Evolutionary conservation across 2,797 vertebrate genomes (phyloP).

Genomic region (Ammospiza maritima): DNA sequence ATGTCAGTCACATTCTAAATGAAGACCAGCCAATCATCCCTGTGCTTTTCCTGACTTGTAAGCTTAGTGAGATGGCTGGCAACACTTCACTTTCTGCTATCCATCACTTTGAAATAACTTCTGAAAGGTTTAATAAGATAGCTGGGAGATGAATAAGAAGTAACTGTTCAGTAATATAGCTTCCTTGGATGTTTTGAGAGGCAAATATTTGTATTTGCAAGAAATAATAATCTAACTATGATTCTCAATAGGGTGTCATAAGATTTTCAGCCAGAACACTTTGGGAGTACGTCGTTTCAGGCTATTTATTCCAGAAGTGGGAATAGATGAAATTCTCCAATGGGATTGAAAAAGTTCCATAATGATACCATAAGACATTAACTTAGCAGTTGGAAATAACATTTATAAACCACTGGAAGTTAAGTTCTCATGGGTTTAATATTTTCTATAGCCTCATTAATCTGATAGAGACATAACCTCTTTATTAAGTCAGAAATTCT

Average conservation of each 20-base stretch:
- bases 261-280: conserved; percentile 69
- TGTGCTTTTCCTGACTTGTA: not conserved
- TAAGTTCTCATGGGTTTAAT: conserved; percentile 70
- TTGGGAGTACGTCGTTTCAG: conserved; percentile 73
- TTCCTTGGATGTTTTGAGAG: conserved; percentile 51
- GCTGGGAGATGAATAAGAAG: conserved; percentile 51
- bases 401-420: conserved; percentile 69
- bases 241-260: conserved; percentile 75
- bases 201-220: conserved; percentile 71
- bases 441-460: conserved; percentile 69
- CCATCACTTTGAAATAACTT: conserved; percentile 31
- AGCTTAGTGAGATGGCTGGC: not conserved
- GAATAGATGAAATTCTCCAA: conserved; percentile 73
- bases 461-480: conserved; percentile 59
- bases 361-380: conserved; percentile 78
- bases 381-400: conserved; percentile 76
- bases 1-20: not conserved
- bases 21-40: not conserved
- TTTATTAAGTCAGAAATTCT: conserved; percentile 71
- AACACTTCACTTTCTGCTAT: not conserved
- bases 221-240: conserved; percentile 72
- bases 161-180: conserved; percentile 15
- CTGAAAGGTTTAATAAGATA: conserved; percentile 44
- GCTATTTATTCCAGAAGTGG: conserved; percentile 74
- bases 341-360: conserved; percentile 71